Evolutionary conservation across 2,888 invertebrate species (phyloP).

Genomic region (Euphydryas editha): DNA sequence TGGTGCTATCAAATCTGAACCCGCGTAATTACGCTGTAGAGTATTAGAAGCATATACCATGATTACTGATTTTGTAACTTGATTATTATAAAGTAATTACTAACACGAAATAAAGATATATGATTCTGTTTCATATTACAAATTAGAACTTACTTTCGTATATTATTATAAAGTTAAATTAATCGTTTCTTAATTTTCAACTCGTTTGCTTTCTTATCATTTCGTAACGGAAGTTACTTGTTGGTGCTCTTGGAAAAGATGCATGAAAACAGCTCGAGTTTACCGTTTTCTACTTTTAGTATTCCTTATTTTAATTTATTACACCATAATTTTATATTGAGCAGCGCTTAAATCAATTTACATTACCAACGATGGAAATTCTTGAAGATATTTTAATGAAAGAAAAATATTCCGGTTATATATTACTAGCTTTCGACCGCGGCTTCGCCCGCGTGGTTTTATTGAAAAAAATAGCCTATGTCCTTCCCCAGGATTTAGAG

Average conservation of each 20-base stretch:
- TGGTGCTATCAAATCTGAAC: conserved; percentile 40
- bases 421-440: not conserved
- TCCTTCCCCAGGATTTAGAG: too few species aligned
- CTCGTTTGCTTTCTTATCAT: conserved; percentile 19
- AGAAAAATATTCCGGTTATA: not conserved
- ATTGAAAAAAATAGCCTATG: too few species aligned
- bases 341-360: conserved; percentile 10
- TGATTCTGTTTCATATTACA: not conserved
- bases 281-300: conserved; percentile 16
- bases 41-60: conserved; percentile 40
- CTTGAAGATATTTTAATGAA: conserved; percentile 10
- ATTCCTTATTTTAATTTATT: conserved; percentile 3
- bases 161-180: conserved; percentile 1
- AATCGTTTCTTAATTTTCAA: conserved; percentile 1
- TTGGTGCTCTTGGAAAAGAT: conserved; percentile 15
- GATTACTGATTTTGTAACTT: conserved; percentile 43
- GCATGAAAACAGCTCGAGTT: conserved; percentile 17
- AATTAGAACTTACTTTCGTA: conserved; percentile 3
- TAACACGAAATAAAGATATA: conserved; percentile 17
- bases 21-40: conserved; percentile 46
- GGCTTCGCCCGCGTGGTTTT: too few species aligned
- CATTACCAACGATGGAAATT: conserved; percentile 8
- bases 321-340: conserved; percentile 10
- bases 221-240: conserved; percentile 26
- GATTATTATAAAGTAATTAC: conserved; percentile 40